phyloP scores from a whole-genome alignment of 2,113 vertebrate species.

The Oenanthe oenanthe region DNA sequence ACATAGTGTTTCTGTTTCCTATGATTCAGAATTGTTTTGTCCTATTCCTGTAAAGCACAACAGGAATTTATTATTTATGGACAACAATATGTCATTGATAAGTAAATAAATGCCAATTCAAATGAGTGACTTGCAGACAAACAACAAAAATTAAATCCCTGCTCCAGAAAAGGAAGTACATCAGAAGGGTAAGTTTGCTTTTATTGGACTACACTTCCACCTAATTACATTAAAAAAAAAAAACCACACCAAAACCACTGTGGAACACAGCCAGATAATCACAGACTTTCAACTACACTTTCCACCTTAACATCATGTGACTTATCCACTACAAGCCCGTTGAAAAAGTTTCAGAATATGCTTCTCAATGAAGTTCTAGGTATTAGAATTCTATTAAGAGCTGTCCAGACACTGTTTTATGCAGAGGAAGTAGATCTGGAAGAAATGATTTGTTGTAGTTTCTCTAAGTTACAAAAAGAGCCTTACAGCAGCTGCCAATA shows the following conservation, averaged over 20 bases:
- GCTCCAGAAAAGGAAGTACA: not conserved
- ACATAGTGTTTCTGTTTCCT: not conserved
- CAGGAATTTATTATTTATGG: not conserved
- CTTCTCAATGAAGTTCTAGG: not conserved
- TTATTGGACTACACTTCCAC: not conserved
- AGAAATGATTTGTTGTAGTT: not conserved
- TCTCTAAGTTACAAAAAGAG: not conserved
- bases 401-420: not conserved
- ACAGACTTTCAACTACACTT: not conserved
- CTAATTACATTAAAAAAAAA: not conserved
- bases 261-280: not conserved
- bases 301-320: not conserved
- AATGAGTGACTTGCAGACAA: not conserved
- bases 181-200: not conserved
- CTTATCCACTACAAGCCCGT: not conserved
- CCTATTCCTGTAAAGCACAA: not conserved
- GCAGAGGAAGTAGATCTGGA: not conserved
- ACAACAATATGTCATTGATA: not conserved
- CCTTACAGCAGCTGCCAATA: not conserved
- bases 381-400: not conserved
- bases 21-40: not conserved
- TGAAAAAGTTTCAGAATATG: not conserved
- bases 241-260: not conserved
- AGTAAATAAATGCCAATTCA: not conserved
- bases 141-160: not conserved